Percentiles rank a stretch among this genome's conserved stretches.
These are phyloP conservation scores for Vanessa atalanta DNA, from an alignment of 1,140 invertebrate genomes.

Conservation along the genomic window DNA sequence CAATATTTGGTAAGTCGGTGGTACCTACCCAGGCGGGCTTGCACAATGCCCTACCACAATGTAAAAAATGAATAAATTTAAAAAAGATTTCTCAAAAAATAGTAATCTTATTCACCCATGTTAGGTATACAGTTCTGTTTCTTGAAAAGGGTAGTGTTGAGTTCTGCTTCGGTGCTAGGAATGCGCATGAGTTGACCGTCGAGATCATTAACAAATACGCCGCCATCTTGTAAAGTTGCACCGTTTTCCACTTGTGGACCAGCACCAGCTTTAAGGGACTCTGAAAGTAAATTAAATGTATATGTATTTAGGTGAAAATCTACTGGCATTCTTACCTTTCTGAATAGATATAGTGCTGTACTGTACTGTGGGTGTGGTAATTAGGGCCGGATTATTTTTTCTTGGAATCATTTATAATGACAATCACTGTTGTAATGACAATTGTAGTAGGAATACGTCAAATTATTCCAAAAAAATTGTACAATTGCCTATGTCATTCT, in stretches of 20 bases:
- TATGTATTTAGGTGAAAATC: background rate
- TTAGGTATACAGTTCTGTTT: constrained; percentile 76
- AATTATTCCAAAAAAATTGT: too few relatives aligned
- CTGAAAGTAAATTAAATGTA: constrained; percentile 39
- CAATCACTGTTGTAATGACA: too few relatives aligned
- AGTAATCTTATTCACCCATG: constrained; percentile 58
- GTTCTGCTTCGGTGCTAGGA: constrained; percentile 60
- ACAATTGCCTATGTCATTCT: too few relatives aligned
- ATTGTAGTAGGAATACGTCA: too few relatives aligned
- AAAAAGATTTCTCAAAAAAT: background rate
- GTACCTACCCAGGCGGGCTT: too few relatives aligned
- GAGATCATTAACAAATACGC: constrained; percentile 67
- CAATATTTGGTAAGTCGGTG: too few relatives aligned
- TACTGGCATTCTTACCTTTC: too few relatives aligned
- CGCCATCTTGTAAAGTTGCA: constrained; percentile 67
- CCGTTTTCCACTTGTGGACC: constrained; percentile 66
- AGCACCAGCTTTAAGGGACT: constrained; percentile 67
- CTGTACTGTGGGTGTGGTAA: too few relatives aligned
- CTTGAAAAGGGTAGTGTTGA: constrained; percentile 63
- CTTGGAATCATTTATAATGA: too few relatives aligned
- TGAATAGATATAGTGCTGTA: too few relatives aligned
- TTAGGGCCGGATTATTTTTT: too few relatives aligned
- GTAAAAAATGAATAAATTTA: background rate
- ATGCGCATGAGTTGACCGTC: constrained; percentile 61
- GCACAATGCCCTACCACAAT: too few relatives aligned